A percentile compares a stretch with the other conserved stretches of the same genome.
These are phyloP conservation scores for Daboia siamensis DNA, from an alignment of 2,113 vertebrate species.

Conservation along the genomic window DNA sequence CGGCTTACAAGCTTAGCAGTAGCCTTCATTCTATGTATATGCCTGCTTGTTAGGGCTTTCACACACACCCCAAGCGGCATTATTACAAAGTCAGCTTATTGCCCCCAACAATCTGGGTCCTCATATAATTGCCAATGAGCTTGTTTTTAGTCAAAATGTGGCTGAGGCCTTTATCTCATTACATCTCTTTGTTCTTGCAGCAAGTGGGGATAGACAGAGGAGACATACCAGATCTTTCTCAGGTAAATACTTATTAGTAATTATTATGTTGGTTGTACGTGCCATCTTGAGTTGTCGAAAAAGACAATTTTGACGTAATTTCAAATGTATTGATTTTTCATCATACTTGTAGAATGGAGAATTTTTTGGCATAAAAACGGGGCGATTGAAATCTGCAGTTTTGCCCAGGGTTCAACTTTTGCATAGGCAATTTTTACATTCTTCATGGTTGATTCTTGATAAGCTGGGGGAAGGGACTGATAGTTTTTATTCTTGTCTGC, in stretches of 20 bases:
- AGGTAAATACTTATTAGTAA: conserved; percentile 71
- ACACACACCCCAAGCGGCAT: no score
- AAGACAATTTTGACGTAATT: conserved; percentile 11
- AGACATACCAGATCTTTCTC: conserved; percentile 94
- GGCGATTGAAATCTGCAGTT: background rate
- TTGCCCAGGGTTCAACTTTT: background rate
- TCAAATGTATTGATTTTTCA: fast-evolving
- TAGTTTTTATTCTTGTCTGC: background rate
- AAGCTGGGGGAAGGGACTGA: background rate
- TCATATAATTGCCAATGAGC: background rate
- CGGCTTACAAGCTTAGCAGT: no score
- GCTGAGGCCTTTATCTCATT: conserved; percentile 30
- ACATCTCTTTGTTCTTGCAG: conserved; percentile 72
- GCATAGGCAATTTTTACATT: background rate
- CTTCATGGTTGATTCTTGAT: background rate
- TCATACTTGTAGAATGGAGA: background rate
- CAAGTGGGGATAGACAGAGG: conserved; percentile 98
- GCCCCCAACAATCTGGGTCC: no score
- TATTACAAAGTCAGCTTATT: no score
- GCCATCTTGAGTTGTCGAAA: conserved; percentile 2
- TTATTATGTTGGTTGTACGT: conserved; percentile 13
- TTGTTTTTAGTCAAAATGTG: conserved; percentile 34
- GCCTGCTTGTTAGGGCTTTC: no score
- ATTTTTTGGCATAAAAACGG: background rate
- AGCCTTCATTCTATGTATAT: no score